Percentiles rank a stretch among this genome's conserved stretches.
Evolutionary conservation across 2,797 vertebrate genomes (phyloP).

Genomic region (Molossus alvarezi): DNA sequence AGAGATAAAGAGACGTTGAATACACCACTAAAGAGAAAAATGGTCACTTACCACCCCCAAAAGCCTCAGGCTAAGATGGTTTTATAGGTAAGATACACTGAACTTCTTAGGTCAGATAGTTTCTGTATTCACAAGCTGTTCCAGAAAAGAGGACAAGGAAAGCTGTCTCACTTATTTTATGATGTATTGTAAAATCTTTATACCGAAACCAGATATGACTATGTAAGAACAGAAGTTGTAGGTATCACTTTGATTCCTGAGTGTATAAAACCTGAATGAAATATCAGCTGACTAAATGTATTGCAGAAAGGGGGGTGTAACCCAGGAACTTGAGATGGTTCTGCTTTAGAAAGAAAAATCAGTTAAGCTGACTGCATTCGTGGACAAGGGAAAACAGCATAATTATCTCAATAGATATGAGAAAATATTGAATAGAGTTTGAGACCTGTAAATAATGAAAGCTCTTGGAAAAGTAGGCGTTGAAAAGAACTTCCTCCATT

Average conservation of each 20-base stretch:
- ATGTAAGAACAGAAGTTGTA: neutral
- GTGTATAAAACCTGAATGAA: neutral
- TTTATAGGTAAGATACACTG: neutral
- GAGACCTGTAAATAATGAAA: neutral
- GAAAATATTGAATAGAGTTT: neutral
- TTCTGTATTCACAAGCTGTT: constrained; percentile 19
- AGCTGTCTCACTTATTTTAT: neutral
- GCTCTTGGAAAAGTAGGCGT: neutral
- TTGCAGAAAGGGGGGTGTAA: neutral
- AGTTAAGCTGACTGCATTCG: neutral
- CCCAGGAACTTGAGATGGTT: neutral
- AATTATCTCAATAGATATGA: neutral
- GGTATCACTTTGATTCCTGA: neutral
- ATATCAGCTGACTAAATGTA: neutral
- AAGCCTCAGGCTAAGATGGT: neutral
- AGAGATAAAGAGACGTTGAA: neutral
- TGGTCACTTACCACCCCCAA: neutral
- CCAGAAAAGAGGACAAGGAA: neutral
- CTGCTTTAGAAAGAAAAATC: neutral
- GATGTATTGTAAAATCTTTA: neutral
- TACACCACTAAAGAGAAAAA: neutral
- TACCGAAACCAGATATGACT: neutral
- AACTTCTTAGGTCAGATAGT: neutral
- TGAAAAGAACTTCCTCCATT: neutral
- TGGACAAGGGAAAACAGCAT: neutral